phyloP scores from a whole-genome alignment of 2,888 invertebrate genomes.

The Thereva unica region DNA sequence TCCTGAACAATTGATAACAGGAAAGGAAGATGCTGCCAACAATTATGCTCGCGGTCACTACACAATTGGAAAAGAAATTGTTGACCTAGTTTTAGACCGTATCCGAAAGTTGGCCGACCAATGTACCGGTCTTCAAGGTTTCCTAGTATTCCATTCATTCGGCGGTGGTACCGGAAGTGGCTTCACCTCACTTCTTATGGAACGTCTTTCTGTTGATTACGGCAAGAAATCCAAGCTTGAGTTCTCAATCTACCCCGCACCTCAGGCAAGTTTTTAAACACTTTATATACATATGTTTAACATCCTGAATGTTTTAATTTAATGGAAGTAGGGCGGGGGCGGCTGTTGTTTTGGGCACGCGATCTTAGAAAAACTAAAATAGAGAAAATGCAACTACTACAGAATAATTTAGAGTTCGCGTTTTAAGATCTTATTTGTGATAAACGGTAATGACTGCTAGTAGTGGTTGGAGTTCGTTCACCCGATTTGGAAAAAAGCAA shows the following conservation, averaged over 20 bases:
- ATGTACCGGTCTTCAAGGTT: conserved; percentile 85
- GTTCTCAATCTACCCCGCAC: conserved; percentile 94
- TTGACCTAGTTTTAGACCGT: conserved; percentile 80
- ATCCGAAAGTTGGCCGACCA: conserved; percentile 82
- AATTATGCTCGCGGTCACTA: conserved; percentile 95
- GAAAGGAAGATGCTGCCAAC: conserved; percentile 92
- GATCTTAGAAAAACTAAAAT: conserved; percentile 14
- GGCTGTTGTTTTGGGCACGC: conserved; percentile 2
- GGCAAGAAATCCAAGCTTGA: conserved; percentile 93
- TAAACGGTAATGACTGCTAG: conserved; percentile 20
- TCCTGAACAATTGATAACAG: conserved; percentile 89
- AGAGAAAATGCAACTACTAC: conserved; percentile 21
- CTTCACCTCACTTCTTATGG: conserved; percentile 91
- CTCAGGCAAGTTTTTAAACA: conserved; percentile 67
- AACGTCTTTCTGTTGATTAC: conserved; percentile 87
- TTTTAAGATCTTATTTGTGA: conserved; percentile 28
- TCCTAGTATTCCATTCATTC: conserved; percentile 91
- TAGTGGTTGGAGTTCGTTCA: conserved; percentile 20
- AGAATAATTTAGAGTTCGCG: conserved; percentile 36
- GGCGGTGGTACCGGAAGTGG: conserved; percentile 91
- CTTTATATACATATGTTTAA: background rate
- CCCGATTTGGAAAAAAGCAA: background rate
- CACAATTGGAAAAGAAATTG: conserved; percentile 88
- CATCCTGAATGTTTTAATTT: conserved; percentile 15
- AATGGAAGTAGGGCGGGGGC: conserved; percentile 30